Percentiles rank a stretch among this genome's conserved stretches.
Evolutionary conservation across 1,140 invertebrate genomes (phyloP).

Genomic region (Sycophila sp.): DNA sequence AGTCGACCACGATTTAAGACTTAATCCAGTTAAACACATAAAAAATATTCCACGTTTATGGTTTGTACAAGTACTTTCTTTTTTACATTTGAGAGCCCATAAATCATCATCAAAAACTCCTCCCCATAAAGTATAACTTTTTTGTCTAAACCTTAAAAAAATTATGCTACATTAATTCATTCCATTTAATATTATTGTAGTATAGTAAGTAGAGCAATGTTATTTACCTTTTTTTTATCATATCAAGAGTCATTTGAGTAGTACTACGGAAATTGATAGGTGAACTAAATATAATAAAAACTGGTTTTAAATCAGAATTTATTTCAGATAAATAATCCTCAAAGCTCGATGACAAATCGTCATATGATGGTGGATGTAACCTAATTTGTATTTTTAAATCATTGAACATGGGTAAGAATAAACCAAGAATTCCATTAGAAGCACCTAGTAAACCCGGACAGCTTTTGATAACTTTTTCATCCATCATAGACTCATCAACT

Average conservation of each 20-base stretch:
- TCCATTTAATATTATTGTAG: background rate
- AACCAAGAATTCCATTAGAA: constrained; percentile 2
- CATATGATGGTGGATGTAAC: too few species aligned
- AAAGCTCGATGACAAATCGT: too few species aligned
- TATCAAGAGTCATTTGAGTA: background rate
- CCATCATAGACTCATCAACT: constrained; percentile 3
- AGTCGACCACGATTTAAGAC: background rate
- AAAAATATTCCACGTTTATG: background rate
- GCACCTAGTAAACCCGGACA: background rate
- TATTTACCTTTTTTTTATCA: background rate
- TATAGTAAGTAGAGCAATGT: background rate
- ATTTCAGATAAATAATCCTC: too few species aligned
- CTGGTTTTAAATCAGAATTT: background rate
- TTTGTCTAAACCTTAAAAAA: constrained; percentile 5
- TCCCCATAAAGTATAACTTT: constrained; percentile 5
- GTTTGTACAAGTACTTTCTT: background rate
- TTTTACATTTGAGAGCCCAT: background rate
- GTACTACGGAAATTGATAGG: background rate
- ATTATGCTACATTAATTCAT: background rate
- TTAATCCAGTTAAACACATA: background rate
- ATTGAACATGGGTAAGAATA: background rate
- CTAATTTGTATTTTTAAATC: background rate
- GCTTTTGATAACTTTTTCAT: background rate
- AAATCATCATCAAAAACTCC: constrained; percentile 4
- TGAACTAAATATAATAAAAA: background rate